Conservation (phyloP, 2,888 invertebrate genomes). For the Calameuta filiformis region DNA sequence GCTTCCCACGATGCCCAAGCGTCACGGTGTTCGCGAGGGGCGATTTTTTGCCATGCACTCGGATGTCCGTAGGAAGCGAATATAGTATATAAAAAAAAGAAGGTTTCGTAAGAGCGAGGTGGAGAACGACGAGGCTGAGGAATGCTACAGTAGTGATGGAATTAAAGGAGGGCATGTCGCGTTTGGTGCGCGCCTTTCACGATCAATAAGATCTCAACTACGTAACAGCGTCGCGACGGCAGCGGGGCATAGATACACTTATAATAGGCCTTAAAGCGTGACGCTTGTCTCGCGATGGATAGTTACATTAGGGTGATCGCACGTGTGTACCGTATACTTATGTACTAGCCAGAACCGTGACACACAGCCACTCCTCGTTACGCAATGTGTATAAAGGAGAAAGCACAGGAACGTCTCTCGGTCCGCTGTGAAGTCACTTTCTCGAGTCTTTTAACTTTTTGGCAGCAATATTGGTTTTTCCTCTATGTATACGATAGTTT, state of each 20-base stretch:
- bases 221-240: background rate
- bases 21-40: background rate
- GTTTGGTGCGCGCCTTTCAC: background rate
- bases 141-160: background rate
- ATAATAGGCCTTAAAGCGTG: background rate
- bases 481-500: background rate
- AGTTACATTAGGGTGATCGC: background rate
- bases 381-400: constrained; percentile 5
- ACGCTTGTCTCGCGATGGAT: background rate
- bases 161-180: background rate
- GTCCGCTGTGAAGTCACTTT: background rate
- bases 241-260: background rate
- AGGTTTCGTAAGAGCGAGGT: background rate
- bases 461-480: background rate
- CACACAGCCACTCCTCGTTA: constrained; percentile 7
- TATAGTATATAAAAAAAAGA: background rate
- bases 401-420: constrained; percentile 5
- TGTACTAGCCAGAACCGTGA: background rate
- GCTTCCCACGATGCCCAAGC: background rate
- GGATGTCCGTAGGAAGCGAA: background rate
- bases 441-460: constrained; percentile 2
- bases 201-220: background rate
- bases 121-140: background rate
- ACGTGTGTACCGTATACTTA: background rate
- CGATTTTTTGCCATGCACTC: background rate